Base-by-base conservation (phyloP, 2,888 invertebrate genomes). In the Amblyjoppa fuscipennis region DNA sequence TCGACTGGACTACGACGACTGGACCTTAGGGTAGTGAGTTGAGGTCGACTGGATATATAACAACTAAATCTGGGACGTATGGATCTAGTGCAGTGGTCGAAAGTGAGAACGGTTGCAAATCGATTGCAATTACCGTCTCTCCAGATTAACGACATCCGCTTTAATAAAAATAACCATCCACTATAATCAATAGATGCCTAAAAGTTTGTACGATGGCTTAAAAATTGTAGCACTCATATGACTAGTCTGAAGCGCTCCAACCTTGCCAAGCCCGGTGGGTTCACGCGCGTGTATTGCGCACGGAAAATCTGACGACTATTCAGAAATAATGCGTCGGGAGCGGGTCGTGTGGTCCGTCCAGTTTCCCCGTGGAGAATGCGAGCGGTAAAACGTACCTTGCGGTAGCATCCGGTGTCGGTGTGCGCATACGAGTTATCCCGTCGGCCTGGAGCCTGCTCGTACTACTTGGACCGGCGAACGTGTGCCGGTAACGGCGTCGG, bases 291-390 rank as follows among this genome's bases (percentile, higher is more conserved):
- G 9, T 3, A 13, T 59, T 59, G 7, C 61, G 28, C 49, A 2
- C 34, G 20, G 59, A 45, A 70, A 45, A 34, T 13, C 9, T 34
- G 38, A 61, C 78, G 28, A 59, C 70, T 78, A 59, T 31, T 69
- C 69, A 69, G 25, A 49, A 69, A 59, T 70, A 70, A 78, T 69
- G n/a, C 69, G 56, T 59, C 49, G 59, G 41, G n/a, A 38, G 31
- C 34, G 49, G 13, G 34, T n/a, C 38, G 38, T 53, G 51, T 34
- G 66, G 34, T n/a, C 34, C n/a, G 53, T 76, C 66, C 31, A 68
- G 66, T 68, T 76, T 51, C 13, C 53, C 53, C 11, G 38, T 20
- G 25, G 34, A 38, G 11, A 11, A 5, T 20, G 25, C n/a, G 34
- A 13, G 77, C 53, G 71, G 51, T 31, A 69, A 69, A 69, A 56